Conservation (phyloP, 1,140 invertebrate genomes). For the Neodiprion pinetum region DNA sequence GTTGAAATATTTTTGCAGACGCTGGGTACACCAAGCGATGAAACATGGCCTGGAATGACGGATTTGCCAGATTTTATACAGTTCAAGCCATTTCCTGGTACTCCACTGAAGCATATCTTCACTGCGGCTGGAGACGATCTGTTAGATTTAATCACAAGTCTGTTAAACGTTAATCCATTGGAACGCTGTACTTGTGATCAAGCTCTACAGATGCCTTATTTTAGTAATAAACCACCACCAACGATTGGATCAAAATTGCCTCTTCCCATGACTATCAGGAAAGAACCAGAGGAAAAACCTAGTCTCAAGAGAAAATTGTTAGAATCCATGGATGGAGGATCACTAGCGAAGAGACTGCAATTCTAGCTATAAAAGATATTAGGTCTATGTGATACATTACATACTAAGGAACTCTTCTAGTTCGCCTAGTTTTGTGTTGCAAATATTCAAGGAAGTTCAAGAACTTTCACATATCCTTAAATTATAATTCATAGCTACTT, state of each 20-base stretch:
- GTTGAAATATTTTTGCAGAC: conserved; percentile 46
- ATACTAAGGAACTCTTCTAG: no score
- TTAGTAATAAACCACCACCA: conserved; percentile 89
- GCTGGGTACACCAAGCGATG: conserved; percentile 89
- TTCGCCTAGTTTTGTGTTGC: no score
- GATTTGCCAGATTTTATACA: conserved; percentile 90
- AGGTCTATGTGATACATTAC: neutral
- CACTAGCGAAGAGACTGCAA: conserved; percentile 71
- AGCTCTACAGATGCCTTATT: conserved; percentile 84
- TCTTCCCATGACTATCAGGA: conserved; percentile 71
- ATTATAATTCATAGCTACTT: no score
- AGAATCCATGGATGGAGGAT: conserved; percentile 73
- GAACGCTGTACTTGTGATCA: conserved; percentile 83
- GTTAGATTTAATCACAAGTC: conserved; percentile 80
- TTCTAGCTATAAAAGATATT: conserved; percentile 55
- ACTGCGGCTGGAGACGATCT: conserved; percentile 94
- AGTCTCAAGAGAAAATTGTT: conserved; percentile 78
- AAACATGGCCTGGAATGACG: conserved; percentile 90
- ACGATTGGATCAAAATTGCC: conserved; percentile 83
- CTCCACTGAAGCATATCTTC: conserved; percentile 90
- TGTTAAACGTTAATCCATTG: conserved; percentile 87
- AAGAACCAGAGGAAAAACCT: conserved; percentile 69
- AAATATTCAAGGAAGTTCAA: no score
- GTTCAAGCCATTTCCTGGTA: conserved; percentile 87
- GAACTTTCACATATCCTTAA: no score